Evolutionary conservation across 2,888 invertebrate species (phyloP), one percentile per base, ranked within the genome.

Genomic region (Rotaria sp.): DNA sequence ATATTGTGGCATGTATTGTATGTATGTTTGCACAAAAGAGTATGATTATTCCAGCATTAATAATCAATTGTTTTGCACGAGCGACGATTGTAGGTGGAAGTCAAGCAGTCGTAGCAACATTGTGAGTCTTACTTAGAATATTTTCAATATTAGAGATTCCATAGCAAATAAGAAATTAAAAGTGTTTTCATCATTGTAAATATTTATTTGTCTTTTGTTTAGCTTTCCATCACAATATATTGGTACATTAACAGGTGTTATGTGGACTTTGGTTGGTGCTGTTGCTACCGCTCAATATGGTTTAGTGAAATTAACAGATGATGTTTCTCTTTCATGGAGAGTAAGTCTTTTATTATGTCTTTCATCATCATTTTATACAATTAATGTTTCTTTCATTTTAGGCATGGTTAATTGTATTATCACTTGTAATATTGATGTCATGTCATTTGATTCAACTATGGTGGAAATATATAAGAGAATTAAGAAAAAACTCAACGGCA

Each of bases 171-270:
- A n/a, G n/a, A n/a, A n/a, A n/a, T n/a, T n/a, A n/a, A n/a, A n/a
- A n/a, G n/a, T 18, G 11, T 50, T 15, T 2, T 15, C 11, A 50
- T 50, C 11, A 11, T 18, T 2, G 18, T 2, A 18, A 50, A 11
- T 50, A 50, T 50, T 45, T 45, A 5, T n/a, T 45, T 45, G 45
- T 50, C 11, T 50, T 18, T 50, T 8, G 45, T 80, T 80, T 24
- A 80, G 80, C n/a, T 80, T 80, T 80, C 80, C 45, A 45, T 80
- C 45, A 8, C 8, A 80, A 7, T 80, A 80, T n/a, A 41, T 80
- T 24, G 80, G 80, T 15, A 80, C 41, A 45, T 45, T 80, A 41
- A 80, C 41, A 45, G 80, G 80, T 45, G 80, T 80, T 5, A 80
- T 80, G n/a, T 80, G 80, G 45, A 80, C 80, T 5, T 7, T 13